Evolutionary conservation across 1,140 invertebrate species (phyloP).

Genomic region (Drosophila lacertosa): DNA sequence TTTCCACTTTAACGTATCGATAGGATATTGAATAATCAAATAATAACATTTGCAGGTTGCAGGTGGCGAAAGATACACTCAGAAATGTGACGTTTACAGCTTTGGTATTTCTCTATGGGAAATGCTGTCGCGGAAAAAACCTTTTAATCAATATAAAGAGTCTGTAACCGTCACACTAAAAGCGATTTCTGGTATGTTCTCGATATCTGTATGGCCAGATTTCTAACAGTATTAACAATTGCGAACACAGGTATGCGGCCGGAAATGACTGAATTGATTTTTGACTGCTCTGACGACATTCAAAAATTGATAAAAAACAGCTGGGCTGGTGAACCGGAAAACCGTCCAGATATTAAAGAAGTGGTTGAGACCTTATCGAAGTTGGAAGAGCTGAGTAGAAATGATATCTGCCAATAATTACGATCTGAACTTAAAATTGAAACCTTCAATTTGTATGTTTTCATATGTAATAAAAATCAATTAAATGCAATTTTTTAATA

Average conservation of each 20-base stretch:
- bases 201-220: too few species aligned
- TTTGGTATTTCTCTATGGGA: slow-evolving; percentile 99
- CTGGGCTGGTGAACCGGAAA: slow-evolving; percentile 92
- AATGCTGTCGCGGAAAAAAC: slow-evolving; percentile 93
- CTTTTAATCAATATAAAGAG: slow-evolving; percentile 93
- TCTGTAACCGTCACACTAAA: slow-evolving; percentile 96
- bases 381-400: too few species aligned
- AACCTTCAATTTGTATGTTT: not conserved
- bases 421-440: not conserved
- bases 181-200: slow-evolving; percentile 87
- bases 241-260: slow-evolving; percentile 88
- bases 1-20: too few species aligned
- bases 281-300: slow-evolving; percentile 91
- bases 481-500: slow-evolving; percentile 6
- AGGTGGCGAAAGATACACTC: slow-evolving; percentile 92
- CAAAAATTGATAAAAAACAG: slow-evolving; percentile 93
- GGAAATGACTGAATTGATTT: slow-evolving; percentile 87
- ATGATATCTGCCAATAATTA: too few species aligned
- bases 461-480: not conserved
- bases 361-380: slow-evolving; percentile 85
- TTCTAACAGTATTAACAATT: not conserved
- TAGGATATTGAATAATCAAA: slow-evolving; percentile 11
- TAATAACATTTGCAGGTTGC: slow-evolving; percentile 86
- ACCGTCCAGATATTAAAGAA: slow-evolving; percentile 94
- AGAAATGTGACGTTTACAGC: slow-evolving; percentile 99